Percentiles rank a stretch among this genome's conserved stretches.
These are phyloP conservation scores for Glyphotaelius pellucidus DNA, from an alignment of 2,888 invertebrate genomes.

Conservation along the genomic window DNA sequence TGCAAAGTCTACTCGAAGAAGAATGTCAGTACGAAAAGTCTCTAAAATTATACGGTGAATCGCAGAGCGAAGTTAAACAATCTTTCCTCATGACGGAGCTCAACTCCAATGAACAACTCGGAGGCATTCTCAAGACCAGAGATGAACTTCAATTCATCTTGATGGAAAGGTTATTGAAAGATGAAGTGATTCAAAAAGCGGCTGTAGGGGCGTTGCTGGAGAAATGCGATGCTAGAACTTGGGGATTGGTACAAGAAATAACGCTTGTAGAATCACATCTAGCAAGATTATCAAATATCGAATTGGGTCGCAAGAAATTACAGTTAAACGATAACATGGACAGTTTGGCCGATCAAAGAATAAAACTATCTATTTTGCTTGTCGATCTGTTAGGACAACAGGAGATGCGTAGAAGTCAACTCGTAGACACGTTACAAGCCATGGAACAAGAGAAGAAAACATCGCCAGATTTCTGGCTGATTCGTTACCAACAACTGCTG, in stretches of 20 bases:
- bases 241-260: constrained; percentile 87
- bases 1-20: constrained; percentile 83
- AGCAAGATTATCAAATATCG: constrained; percentile 83
- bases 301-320: constrained; percentile 84
- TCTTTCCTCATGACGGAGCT: constrained; percentile 78
- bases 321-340: constrained; percentile 83
- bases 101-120: constrained; percentile 79
- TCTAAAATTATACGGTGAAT: constrained; percentile 81
- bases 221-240: constrained; percentile 84
- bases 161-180: constrained; percentile 80
- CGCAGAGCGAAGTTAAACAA: constrained; percentile 81
- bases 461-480: constrained; percentile 83
- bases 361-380: constrained; percentile 81
- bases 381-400: constrained; percentile 84
- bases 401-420: constrained; percentile 80
- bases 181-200: constrained; percentile 84
- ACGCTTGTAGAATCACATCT: constrained; percentile 84
- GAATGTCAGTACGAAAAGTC: constrained; percentile 80
- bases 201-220: constrained; percentile 85
- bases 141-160: constrained; percentile 80
- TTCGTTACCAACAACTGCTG: constrained; percentile 89
- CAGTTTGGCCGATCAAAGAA: constrained; percentile 83
- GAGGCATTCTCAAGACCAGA: constrained; percentile 79
- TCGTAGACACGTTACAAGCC: constrained; percentile 82
- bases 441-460: constrained; percentile 81